These are phyloP conservation scores for Antennarius striatus DNA, from an alignment of 2,113 vertebrate species.

Conservation along the genomic window DNA sequence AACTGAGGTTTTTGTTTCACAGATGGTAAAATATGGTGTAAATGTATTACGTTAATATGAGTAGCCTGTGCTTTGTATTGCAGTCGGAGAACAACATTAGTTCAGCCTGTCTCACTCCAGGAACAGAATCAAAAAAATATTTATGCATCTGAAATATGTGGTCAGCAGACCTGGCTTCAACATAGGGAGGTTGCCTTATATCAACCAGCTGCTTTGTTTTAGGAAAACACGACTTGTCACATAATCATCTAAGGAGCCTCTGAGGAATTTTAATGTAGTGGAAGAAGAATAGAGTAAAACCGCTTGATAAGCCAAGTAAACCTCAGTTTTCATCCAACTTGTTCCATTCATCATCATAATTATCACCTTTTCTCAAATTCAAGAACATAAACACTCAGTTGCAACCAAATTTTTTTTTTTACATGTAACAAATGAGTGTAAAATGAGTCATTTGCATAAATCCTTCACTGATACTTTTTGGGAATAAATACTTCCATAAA, in stretches of 20 bases:
- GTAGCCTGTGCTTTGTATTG: slow-evolving; percentile 15
- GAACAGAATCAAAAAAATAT: slow-evolving; percentile 47
- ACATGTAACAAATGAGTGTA: neutral
- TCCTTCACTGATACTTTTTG: neutral
- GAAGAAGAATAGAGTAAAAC: slow-evolving; percentile 62
- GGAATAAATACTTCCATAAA: neutral
- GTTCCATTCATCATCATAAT: slow-evolving; percentile 54
- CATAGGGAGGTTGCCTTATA: slow-evolving; percentile 39
- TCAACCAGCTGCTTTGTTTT: slow-evolving; percentile 73
- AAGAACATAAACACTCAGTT: slow-evolving; percentile 6
- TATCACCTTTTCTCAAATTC: slow-evolving; percentile 32
- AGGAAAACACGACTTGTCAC: slow-evolving; percentile 73
- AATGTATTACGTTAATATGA: slow-evolving; percentile 53
- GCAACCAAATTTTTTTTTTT: neutral
- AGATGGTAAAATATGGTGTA: slow-evolving; percentile 54
- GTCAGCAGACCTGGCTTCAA: slow-evolving; percentile 56
- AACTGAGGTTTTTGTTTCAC: slow-evolving; percentile 51
- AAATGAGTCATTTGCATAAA: slow-evolving; percentile 20
- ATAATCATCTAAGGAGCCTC: slow-evolving; percentile 64
- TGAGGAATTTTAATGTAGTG: slow-evolving; percentile 67
- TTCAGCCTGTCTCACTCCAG: slow-evolving; percentile 51
- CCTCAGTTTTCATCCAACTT: slow-evolving; percentile 44
- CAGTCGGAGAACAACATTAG: slow-evolving; percentile 31
- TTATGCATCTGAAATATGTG: slow-evolving; percentile 55
- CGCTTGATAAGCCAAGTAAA: slow-evolving; percentile 54